Evolutionary conservation across 2,797 vertebrate species (phyloP).

Genomic region (Oryzias dopingdopingensis): DNA sequence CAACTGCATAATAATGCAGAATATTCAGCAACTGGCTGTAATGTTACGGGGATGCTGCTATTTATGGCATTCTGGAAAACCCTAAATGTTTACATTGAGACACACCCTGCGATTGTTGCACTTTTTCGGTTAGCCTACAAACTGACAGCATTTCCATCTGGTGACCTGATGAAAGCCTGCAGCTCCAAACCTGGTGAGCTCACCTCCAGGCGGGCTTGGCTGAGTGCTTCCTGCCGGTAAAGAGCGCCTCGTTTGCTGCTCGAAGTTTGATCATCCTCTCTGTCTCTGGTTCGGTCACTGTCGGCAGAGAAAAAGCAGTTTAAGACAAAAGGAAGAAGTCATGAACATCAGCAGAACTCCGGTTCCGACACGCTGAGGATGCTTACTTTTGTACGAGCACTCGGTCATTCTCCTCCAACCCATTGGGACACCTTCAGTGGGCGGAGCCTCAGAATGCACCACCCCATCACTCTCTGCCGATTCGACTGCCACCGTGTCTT

Average conservation of each 20-base stretch:
- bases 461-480: constrained; percentile 8
- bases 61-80: no score
- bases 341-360: background rate
- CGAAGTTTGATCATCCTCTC: constrained; percentile 78
- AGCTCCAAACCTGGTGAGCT: constrained; percentile 5
- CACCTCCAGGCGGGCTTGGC: constrained; percentile 81
- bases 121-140: no score
- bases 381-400: constrained; percentile 73
- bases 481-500: constrained; percentile 58
- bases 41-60: no score
- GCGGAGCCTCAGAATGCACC: background rate
- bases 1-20: no score
- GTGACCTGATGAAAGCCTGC: background rate
- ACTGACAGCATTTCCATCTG: no score
- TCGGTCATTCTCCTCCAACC: constrained; percentile 74
- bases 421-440: constrained; percentile 55
- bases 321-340: no score
- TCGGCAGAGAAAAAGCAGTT: background rate
- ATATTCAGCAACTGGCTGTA: no score
- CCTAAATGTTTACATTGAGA: no score
- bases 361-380: background rate
- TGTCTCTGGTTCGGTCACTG: constrained; percentile 74
- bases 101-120: no score
- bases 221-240: constrained; percentile 77
- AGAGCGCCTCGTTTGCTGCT: constrained; percentile 72